Evolutionary conservation across 1,140 invertebrate genomes (phyloP).

Genomic region (Microplitis demolitor): DNA sequence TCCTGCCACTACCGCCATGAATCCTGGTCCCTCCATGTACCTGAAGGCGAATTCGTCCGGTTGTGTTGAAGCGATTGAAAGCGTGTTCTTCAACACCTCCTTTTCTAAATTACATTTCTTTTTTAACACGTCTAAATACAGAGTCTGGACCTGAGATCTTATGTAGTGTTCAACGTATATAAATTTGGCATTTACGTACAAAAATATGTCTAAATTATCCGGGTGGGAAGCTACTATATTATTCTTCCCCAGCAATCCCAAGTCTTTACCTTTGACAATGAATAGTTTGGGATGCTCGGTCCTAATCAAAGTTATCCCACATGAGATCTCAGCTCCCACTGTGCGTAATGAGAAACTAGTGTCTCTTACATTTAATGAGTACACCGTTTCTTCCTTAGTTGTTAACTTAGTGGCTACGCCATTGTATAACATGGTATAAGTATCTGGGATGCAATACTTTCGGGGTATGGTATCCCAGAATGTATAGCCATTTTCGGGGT

Average conservation of each 20-base stretch:
- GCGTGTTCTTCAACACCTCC: conserved; percentile 9
- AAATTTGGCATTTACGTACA: conserved; percentile 27
- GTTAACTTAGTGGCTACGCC: conserved; percentile 23
- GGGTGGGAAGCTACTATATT: conserved; percentile 9
- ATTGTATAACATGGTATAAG: conserved; percentile 25
- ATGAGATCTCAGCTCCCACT: background rate
- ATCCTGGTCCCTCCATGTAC: conserved; percentile 32
- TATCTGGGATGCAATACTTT: conserved; percentile 14
- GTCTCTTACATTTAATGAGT: conserved; percentile 21
- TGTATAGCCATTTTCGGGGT: conserved; percentile 22
- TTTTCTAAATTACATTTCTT: conserved; percentile 14
- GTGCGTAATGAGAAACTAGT: conserved; percentile 23
- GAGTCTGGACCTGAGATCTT: background rate
- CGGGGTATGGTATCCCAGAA: conserved; percentile 26
- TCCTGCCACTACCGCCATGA: conserved; percentile 28
- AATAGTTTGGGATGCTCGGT: conserved; percentile 37
- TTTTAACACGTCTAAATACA: conserved; percentile 13
- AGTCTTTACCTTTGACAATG: conserved; percentile 27
- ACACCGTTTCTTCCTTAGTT: conserved; percentile 11
- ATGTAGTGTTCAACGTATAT: conserved; percentile 21
- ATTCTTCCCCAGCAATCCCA: conserved; percentile 18
- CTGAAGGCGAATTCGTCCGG: conserved; percentile 32
- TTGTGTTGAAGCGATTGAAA: conserved; percentile 14
- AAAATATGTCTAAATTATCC: conserved; percentile 31
- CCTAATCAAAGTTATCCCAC: conserved; percentile 15